These are phyloP conservation scores for Cepaea hortensis DNA, from an alignment of 2,888 invertebrate species.

Conservation along the genomic window DNA sequence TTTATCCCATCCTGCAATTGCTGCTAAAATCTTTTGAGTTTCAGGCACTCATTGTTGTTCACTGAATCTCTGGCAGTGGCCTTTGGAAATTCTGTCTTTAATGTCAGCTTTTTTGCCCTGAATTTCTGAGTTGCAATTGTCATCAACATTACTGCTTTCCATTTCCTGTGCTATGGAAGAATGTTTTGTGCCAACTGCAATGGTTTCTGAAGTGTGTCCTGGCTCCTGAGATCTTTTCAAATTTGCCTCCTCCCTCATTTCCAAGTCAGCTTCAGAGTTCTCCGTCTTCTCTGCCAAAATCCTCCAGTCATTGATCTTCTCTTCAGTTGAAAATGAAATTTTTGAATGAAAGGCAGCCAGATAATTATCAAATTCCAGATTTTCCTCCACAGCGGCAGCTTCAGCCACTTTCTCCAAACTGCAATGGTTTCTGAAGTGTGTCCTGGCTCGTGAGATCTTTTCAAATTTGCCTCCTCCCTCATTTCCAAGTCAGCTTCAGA, in stretches of 20 bases:
- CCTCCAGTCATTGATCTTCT: conserved; percentile 28
- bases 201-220: background rate
- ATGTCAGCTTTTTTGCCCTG: background rate
- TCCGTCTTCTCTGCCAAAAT: conserved; percentile 19
- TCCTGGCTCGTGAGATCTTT: conserved; percentile 11
- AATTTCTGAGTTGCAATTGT: too few relatives aligned
- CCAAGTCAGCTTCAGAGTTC: conserved; percentile 42
- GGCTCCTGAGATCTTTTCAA: conserved; percentile 8
- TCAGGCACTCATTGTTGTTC: background rate
- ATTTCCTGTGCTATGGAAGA: background rate
- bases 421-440: background rate
- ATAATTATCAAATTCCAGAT: conserved; percentile 55
- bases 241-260: conserved; percentile 43
- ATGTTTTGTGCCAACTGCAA: background rate
- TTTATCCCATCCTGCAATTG: conserved; percentile 13
- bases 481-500: conserved; percentile 42
- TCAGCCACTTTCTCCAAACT: background rate
- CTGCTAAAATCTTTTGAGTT: background rate
- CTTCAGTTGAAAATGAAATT: conserved; percentile 30
- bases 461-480: conserved; percentile 41
- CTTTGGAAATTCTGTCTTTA: background rate
- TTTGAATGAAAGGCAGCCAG: conserved; percentile 49
- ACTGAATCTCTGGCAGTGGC: background rate
- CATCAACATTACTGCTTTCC: background rate
- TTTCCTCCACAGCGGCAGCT: background rate